Evolutionary conservation across 1,140 invertebrate genomes (phyloP).

Genomic region (Cecropterus lyciades): DNA sequence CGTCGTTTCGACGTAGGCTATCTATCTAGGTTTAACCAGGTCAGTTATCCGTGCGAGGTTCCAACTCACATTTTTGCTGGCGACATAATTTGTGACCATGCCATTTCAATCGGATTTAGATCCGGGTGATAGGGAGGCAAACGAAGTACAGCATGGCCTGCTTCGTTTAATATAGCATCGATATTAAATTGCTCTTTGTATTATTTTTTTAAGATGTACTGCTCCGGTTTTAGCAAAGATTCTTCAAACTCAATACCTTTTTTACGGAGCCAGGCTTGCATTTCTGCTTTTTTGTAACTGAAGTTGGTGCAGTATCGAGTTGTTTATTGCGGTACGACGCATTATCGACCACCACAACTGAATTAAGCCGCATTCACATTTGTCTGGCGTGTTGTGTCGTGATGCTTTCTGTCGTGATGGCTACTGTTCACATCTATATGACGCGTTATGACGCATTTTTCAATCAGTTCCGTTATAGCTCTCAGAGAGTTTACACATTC

Average conservation of each 20-base stretch:
- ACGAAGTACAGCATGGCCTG: too few relatives aligned
- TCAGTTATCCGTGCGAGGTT: not conserved
- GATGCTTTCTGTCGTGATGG: too few relatives aligned
- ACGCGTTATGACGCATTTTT: too few relatives aligned
- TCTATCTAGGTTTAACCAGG: too few relatives aligned
- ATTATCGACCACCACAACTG: constrained; percentile 14
- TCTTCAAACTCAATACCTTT: constrained; percentile 30
- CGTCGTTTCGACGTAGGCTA: too few relatives aligned
- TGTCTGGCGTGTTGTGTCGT: too few relatives aligned
- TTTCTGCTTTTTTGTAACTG: constrained; percentile 35
- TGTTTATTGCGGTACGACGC: constrained; percentile 18
- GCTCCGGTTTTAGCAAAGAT: constrained; percentile 28
- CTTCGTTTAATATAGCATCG: too few relatives aligned
- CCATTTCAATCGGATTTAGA: constrained; percentile 38
- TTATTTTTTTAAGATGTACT: constrained; percentile 25
- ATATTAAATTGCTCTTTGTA: constrained; percentile 27
- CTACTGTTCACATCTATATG: too few relatives aligned
- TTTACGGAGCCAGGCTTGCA: constrained; percentile 38
- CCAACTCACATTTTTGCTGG: constrained; percentile 29
- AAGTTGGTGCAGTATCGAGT: constrained; percentile 4
- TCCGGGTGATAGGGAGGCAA: constrained; percentile 39
- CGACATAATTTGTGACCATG: constrained; percentile 34
- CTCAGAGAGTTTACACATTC: too few relatives aligned
- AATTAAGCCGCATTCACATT: too few relatives aligned
- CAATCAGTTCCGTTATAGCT: too few relatives aligned